These are phyloP conservation scores for Pelobates cultripes DNA, from an alignment of 2,797 vertebrate species.

Conservation along the genomic window DNA sequence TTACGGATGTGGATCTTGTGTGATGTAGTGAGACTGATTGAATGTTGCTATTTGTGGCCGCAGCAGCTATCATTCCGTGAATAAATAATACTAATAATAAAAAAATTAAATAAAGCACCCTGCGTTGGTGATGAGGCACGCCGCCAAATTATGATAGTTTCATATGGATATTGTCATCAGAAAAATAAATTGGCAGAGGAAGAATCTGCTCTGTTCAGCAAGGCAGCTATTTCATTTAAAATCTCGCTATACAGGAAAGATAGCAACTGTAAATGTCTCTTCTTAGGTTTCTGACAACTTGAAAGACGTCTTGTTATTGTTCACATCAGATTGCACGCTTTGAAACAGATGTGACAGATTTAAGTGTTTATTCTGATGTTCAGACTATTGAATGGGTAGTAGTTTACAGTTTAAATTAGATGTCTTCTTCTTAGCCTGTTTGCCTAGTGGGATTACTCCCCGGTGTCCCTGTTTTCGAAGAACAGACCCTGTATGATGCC, in stretches of 20 bases:
- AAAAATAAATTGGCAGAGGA: slow-evolving; percentile 33
- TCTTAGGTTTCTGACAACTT: slow-evolving; percentile 41
- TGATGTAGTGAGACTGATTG: too few relatives aligned
- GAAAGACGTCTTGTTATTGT: slow-evolving; percentile 47
- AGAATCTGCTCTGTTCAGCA: slow-evolving; percentile 15
- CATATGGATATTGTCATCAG: not conserved
- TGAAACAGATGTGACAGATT: slow-evolving; percentile 50
- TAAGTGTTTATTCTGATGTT: slow-evolving; percentile 27
- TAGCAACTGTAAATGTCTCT: slow-evolving; percentile 30
- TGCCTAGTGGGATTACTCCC: too few relatives aligned
- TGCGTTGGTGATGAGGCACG: too few relatives aligned
- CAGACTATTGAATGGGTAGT: slow-evolving; percentile 9
- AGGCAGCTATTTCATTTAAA: slow-evolving; percentile 41
- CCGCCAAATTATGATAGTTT: not conserved
- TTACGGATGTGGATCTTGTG: too few relatives aligned
- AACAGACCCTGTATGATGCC: too few relatives aligned
- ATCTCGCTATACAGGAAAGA: slow-evolving; percentile 20
- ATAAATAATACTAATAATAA: too few relatives aligned
- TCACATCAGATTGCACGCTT: slow-evolving; percentile 23
- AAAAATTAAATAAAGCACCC: too few relatives aligned
- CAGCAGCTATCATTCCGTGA: too few relatives aligned
- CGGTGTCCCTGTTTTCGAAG: too few relatives aligned
- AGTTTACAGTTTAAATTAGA: not conserved
- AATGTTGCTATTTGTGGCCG: too few relatives aligned
- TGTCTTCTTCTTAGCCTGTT: too few relatives aligned